Base-by-base conservation (phyloP, 2,797 vertebrate species). In the Betta splendens region DNA sequence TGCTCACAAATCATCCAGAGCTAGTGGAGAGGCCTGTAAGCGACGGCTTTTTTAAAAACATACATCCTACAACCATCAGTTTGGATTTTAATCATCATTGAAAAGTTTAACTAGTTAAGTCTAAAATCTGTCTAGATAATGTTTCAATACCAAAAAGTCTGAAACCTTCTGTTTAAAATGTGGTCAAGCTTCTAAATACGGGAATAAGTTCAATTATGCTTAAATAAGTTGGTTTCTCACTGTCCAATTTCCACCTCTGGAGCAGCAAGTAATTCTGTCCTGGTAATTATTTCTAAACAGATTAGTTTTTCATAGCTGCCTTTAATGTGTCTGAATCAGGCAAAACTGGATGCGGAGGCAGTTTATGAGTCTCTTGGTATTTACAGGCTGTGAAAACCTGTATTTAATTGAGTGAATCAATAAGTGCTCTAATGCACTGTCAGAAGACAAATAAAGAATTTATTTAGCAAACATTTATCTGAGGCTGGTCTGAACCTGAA, bases 341-440 rank as follows among this genome's bases (percentile, higher is more conserved):
- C 68, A 82, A 83, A 89, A 86, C 68, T 87, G 85, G 80, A 81
- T 85, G 71, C 75, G 74, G 80, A 81, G 80, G 78, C 77, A 77
- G 76, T 87, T 84, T 85, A 87, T 61, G 80, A 81, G 85, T 89
- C 89, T 88, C 87, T 85, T 77, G 87, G 85, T 88, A 85, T 89
- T 91, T 91, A 87, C 85, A 84, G 77, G 82, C 67, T 78, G 81
- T 76, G 85, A 86, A 88, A 85, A 87, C 83, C 89, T 85, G 85
- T 91, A 90, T 92, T 91, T 92, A 91, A 92, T 91, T 86, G 87
- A 89, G 86, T 84, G 87, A 90, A 91, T 92, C 89, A 85, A 90
- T 91, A 89, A 83, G 80, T 83, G 81, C 73, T 77, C 59, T 83
- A 88, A 87, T 72, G 72, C 86, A 85, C 81, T 88, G 82, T 91